Base-by-base conservation (phyloP, 2,888 invertebrate genomes). In the Heliothis peltigera region DNA sequence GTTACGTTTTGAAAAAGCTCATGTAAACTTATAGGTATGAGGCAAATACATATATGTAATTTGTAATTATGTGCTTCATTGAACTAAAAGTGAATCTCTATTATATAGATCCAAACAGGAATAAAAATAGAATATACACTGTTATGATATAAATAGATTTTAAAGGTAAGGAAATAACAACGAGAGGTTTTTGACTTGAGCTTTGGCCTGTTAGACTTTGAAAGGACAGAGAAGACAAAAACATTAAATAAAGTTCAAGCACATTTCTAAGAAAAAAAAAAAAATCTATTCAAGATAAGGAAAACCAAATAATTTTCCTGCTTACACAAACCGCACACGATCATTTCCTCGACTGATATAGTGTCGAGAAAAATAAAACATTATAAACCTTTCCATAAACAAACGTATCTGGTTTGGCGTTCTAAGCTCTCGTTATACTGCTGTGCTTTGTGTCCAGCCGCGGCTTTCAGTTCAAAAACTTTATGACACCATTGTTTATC, bases 401-500 rank as follows among this genome's bases (percentile, higher is more conserved):
- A 52, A 62, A 39, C 25, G 46, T 55, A 60, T 61, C 57, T 54
- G 35, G 43, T 28, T 32, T 47, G 25, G 54, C 53, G 28, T 48
- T 48, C 12, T 55, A 52, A 70, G 47, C 71, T 51, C 44, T 62
- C 44, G 44, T 46, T 42, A 60, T 49, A 48, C 28, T 44, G 55
- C 53, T 10, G 56, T 57, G 59, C 67, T 71, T 71, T 62, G 64
- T 76, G 56, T 59, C 66, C 58, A 51, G 42, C 53, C 44, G 21
- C 39, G 49, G 58, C 61, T 71, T 67, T 63, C 58, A 71, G 51
- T 43, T 76, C 58, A 54, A 76, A 79, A 79, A 76, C 80, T 79
- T 79, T 67, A 67, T 54, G 80, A 67, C 58, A 51, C 51, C 58
- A 64, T 79, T 76, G 80, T 76, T 71, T 62, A 67, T 67, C 48